Evolutionary conservation across 2,797 vertebrate genomes (phyloP).

Genomic region (Rhyacichthys aspro): DNA sequence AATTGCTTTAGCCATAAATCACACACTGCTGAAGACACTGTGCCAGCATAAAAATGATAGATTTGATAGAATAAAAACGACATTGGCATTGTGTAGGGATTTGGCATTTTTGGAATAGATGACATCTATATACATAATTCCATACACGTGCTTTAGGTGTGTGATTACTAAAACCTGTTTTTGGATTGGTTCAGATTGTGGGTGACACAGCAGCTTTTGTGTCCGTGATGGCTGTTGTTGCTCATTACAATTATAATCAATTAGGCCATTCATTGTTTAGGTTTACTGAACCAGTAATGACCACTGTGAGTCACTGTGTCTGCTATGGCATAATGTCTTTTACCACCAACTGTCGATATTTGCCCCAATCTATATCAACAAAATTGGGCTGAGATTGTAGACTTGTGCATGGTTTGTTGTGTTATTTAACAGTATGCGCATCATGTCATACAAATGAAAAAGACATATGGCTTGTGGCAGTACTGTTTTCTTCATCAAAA

Average conservation of each 20-base stretch:
- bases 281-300: conserved; percentile 1
- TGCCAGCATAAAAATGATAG: conserved; percentile 1
- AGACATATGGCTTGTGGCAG: too few species aligned
- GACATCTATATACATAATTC: too few species aligned
- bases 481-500: too few species aligned
- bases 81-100: too few species aligned
- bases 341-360: background rate
- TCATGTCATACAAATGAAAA: too few species aligned
- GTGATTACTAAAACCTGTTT: too few species aligned
- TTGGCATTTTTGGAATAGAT: too few species aligned
- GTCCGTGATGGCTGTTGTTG: conserved; percentile 12
- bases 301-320: conserved; percentile 5
- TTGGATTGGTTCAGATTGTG: background rate
- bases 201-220: conserved; percentile 3
- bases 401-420: too few species aligned
- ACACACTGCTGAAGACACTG: conserved; percentile 31
- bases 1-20: conserved; percentile 45
- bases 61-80: conserved; percentile 20
- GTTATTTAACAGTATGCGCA: too few species aligned
- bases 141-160: too few species aligned
- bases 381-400: too few species aligned
- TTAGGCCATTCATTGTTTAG: conserved; percentile 33
- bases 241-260: conserved; percentile 31
- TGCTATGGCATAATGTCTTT: background rate
- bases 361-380: background rate